phyloP scores from a whole-genome alignment of 2,888 invertebrate genomes.

The Ypsolopha sequella region DNA sequence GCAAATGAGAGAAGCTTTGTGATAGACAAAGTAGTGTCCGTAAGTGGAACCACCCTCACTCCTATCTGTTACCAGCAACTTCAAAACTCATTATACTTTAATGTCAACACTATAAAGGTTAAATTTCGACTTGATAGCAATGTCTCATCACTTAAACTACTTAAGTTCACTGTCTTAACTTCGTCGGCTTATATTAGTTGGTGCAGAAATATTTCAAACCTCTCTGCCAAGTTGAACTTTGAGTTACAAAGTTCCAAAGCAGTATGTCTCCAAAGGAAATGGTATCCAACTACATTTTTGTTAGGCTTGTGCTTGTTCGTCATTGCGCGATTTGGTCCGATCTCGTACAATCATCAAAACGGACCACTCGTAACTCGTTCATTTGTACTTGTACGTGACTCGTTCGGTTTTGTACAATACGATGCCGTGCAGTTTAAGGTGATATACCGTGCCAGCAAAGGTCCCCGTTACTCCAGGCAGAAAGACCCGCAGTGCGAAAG shows the following conservation, averaged over 20 bases:
- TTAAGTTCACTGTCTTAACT: background rate
- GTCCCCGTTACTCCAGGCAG: no score
- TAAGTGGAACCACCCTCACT: background rate
- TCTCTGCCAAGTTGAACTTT: background rate
- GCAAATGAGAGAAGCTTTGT: no score
- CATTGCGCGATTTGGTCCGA: no score
- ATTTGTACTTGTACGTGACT: no score
- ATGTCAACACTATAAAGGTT: background rate
- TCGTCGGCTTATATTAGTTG: background rate
- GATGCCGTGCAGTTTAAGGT: no score
- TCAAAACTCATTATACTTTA: background rate
- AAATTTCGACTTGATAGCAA: background rate
- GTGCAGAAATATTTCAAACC: background rate
- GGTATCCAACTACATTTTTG: background rate
- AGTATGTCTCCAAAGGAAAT: background rate
- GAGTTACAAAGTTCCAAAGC: background rate
- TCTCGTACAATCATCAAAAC: no score
- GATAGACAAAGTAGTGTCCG: background rate
- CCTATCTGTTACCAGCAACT: background rate
- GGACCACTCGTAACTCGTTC: no score
- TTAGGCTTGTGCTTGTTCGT: no score
- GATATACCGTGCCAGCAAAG: no score
- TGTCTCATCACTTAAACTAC: background rate
- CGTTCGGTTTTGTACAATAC: no score
- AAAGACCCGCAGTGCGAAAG: no score